These are phyloP conservation scores for Anguilla marmorata DNA, from an alignment of 2,797 vertebrate species.

Conservation along the genomic window DNA sequence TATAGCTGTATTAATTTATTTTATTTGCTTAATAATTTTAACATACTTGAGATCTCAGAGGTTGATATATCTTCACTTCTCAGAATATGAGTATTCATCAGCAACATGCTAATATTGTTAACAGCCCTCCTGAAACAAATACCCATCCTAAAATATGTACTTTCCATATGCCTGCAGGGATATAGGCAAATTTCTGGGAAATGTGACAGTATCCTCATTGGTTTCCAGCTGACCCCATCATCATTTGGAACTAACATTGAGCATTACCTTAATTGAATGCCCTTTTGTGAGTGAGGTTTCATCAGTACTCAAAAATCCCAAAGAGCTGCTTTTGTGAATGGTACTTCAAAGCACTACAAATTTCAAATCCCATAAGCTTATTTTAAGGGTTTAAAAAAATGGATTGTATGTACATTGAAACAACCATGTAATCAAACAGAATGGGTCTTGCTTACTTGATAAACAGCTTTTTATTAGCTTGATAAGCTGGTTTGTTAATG, in stretches of 20 bases:
- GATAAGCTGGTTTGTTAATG: slow-evolving; percentile 5
- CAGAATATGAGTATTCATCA: background rate
- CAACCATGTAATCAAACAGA: background rate
- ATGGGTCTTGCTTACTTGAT: background rate
- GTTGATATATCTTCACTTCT: background rate
- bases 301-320: background rate
- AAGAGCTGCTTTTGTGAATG: background rate
- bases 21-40: too few species aligned
- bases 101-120: background rate
- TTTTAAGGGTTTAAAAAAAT: background rate
- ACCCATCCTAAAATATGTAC: background rate
- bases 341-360: background rate
- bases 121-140: background rate
- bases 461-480: slow-evolving; percentile 24
- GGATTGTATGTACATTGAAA: background rate
- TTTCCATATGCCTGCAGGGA: background rate
- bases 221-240: background rate
- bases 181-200: background rate
- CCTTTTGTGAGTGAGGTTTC: background rate
- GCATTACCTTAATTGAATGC: background rate
- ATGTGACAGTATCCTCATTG: background rate
- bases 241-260: background rate
- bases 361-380: background rate
- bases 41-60: too few species aligned
- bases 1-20: too few species aligned